A percentile compares a stretch with the other conserved stretches of the same genome.
Conservation (phyloP, 1,140 invertebrate genomes). For the Panagrolaimus sp. region DNA sequence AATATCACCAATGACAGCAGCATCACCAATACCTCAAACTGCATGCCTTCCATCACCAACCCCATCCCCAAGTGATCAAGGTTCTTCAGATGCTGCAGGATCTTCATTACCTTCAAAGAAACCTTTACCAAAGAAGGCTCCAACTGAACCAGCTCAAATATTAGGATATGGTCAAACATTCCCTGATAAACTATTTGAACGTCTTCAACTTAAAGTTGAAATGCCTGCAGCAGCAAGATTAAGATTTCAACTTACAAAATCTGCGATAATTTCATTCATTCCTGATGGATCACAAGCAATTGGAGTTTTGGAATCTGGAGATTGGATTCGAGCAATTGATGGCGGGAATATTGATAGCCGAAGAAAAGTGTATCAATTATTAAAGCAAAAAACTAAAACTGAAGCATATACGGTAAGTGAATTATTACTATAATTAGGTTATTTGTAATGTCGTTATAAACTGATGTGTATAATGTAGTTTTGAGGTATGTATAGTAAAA, state of each 20-base stretch:
- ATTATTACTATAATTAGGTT: too few species aligned
- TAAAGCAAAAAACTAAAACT: background rate
- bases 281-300: background rate
- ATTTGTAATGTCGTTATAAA: too few species aligned
- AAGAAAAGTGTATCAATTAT: background rate
- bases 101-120: background rate
- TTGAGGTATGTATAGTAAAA: too few species aligned
- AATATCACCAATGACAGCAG: background rate
- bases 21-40: background rate
- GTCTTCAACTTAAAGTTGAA: background rate
- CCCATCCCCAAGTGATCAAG: too few species aligned
- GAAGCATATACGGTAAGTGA: too few species aligned
- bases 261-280: background rate
- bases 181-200: background rate
- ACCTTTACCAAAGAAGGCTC: background rate
- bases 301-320: background rate
- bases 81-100: background rate
- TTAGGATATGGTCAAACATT: conserved; percentile 1
- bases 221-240: background rate
- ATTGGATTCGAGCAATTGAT: background rate
- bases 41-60: background rate
- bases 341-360: background rate
- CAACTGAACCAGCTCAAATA: background rate
- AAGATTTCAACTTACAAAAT: background rate
- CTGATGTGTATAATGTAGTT: too few species aligned